Conservation (phyloP, 64 coral and sea anemone genomes). For the Cladopsammia gracilis region DNA sequence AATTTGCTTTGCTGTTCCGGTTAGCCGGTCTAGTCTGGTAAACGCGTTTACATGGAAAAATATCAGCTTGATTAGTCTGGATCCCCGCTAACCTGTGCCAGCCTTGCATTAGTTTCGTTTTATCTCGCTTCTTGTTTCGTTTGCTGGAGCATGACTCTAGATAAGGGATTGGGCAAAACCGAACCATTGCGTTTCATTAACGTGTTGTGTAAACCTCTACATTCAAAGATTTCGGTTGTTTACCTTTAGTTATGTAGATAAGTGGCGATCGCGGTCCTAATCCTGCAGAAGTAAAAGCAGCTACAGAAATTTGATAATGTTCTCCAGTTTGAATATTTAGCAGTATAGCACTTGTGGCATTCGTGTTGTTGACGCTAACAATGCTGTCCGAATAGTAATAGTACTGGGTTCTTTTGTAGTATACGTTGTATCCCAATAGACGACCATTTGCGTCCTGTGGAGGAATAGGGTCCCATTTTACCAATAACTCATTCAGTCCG, state of each 20-base stretch:
- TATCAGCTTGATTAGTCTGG: too few species aligned
- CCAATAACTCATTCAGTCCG: not conserved
- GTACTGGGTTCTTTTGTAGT: not conserved
- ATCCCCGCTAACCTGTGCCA: too few species aligned
- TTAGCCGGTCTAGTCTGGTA: too few species aligned
- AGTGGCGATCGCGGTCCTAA: not conserved
- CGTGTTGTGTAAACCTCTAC: too few species aligned
- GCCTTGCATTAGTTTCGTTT: too few species aligned
- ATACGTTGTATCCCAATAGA: not conserved
- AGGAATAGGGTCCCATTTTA: not conserved
- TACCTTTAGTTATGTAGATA: not conserved
- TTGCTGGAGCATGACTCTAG: too few species aligned
- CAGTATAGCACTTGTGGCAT: not conserved
- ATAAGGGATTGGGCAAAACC: too few species aligned
- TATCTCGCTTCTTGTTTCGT: too few species aligned
- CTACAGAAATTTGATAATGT: not conserved
- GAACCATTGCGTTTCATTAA: too few species aligned
- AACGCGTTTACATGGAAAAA: too few species aligned
- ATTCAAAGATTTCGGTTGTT: not conserved
- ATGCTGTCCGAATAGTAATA: not conserved
- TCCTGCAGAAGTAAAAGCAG: slow-evolving; percentile 6
- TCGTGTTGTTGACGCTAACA: not conserved
- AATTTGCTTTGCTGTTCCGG: too few species aligned
- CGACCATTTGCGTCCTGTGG: not conserved
- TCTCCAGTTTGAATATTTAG: not conserved